Evolutionary conservation across 2,888 invertebrate species (phyloP).

Genomic region (Protodeltote pygarga): DNA sequence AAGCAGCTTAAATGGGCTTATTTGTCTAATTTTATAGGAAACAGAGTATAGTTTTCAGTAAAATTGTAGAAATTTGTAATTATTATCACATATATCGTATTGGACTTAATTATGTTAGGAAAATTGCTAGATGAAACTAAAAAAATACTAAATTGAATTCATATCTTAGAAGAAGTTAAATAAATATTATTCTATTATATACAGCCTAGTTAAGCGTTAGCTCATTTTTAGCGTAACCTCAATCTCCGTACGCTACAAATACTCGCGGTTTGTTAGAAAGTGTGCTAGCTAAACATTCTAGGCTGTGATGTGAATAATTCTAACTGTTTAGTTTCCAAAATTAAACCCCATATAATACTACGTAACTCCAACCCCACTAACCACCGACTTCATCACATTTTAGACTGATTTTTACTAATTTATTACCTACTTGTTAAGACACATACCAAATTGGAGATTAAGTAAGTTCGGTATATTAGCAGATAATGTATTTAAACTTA

Average conservation of each 20-base stretch:
- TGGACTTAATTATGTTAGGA: conserved; percentile 11
- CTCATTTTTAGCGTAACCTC: no score
- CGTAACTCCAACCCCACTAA: conserved; percentile 56
- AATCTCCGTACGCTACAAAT: no score
- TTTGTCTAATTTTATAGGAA: no score
- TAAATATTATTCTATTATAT: background rate
- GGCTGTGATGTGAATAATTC: no score
- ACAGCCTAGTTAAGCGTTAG: no score
- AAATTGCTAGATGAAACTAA: conserved; percentile 36
- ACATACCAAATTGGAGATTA: conserved; percentile 77
- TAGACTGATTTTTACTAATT: conserved; percentile 78
- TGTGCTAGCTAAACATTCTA: no score
- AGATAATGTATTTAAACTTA: conserved; percentile 41
- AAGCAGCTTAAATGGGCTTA: no score
- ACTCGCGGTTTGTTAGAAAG: no score
- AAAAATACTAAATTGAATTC: conserved; percentile 13
- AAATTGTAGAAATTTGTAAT: conserved; percentile 1
- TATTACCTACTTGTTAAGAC: conserved; percentile 70
- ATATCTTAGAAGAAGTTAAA: conserved; percentile 9
- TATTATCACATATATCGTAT: conserved; percentile 12
- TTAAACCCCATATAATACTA: background rate
- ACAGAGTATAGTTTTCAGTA: conserved; percentile 2
- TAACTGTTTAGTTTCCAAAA: background rate
- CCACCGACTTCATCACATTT: conserved; percentile 72
- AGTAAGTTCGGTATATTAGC: conserved; percentile 26